phyloP scores from a whole-genome alignment of 2,888 invertebrate genomes.

The Rhagonycha fulva region DNA sequence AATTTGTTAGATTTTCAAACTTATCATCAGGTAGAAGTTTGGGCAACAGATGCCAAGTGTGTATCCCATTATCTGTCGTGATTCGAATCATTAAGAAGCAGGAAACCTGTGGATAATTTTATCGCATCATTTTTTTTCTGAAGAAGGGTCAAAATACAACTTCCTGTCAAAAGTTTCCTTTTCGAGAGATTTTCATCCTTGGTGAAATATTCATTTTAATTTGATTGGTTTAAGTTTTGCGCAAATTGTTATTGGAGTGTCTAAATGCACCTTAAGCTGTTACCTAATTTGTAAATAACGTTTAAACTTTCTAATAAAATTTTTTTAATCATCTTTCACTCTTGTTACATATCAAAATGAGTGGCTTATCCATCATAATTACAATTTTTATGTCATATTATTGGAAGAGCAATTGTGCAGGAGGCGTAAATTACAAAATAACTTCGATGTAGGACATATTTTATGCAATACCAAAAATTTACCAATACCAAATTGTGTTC shows the following conservation, averaged over 20 bases:
- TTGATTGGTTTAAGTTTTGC: background rate
- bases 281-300: background rate
- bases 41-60: constrained; percentile 22
- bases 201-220: background rate
- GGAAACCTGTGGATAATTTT: constrained; percentile 32
- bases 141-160: background rate
- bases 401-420: background rate
- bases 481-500: constrained; percentile 37
- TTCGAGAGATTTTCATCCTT: background rate
- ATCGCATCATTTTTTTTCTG: background rate
- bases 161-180: background rate
- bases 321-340: background rate
- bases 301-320: background rate
- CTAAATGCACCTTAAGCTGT: background rate
- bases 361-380: background rate
- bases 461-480: constrained; percentile 42
- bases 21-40: constrained; percentile 21
- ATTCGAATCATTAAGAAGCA: constrained; percentile 29
- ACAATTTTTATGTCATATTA: background rate
- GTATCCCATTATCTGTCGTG: constrained; percentile 18
- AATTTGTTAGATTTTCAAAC: constrained; percentile 16
- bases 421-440: constrained; percentile 26
- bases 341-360: background rate
- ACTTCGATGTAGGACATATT: constrained; percentile 41
- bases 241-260: background rate